These are phyloP conservation scores for Nothocercus julius DNA, from an alignment of 2,113 vertebrate species.

Conservation along the genomic window DNA sequence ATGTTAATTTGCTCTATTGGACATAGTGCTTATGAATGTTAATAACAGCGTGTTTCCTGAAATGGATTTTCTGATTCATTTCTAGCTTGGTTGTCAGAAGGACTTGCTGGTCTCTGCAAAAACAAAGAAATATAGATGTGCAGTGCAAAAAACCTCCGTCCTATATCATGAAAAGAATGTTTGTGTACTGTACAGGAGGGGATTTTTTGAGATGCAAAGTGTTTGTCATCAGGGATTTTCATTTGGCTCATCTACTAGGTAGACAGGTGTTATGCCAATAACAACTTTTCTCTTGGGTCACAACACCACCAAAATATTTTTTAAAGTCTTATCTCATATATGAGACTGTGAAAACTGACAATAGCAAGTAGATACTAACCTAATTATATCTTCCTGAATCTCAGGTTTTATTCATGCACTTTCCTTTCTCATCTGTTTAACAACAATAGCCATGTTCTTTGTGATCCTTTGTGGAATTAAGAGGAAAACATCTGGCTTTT, in stretches of 20 bases:
- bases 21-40: neutral
- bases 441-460: neutral
- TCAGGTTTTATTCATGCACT: neutral
- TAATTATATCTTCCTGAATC: constrained; percentile 26
- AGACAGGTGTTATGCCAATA: neutral
- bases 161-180: neutral
- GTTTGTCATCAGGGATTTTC: neutral
- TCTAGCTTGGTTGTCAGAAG: neutral
- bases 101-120: neutral
- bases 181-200: neutral
- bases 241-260: neutral
- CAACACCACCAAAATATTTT: neutral
- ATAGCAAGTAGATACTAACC: neutral
- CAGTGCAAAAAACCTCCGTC: neutral
- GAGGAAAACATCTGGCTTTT: neutral
- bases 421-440: neutral
- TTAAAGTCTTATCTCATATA: neutral
- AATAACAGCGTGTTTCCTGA: neutral
- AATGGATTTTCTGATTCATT: neutral
- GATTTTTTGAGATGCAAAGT: neutral
- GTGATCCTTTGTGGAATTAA: neutral
- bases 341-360: neutral
- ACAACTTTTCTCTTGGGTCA: neutral
- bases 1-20: neutral
- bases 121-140: neutral